These are phyloP conservation scores for Drosophila tristis DNA, from an alignment of 1,140 invertebrate species.

Conservation along the genomic window DNA sequence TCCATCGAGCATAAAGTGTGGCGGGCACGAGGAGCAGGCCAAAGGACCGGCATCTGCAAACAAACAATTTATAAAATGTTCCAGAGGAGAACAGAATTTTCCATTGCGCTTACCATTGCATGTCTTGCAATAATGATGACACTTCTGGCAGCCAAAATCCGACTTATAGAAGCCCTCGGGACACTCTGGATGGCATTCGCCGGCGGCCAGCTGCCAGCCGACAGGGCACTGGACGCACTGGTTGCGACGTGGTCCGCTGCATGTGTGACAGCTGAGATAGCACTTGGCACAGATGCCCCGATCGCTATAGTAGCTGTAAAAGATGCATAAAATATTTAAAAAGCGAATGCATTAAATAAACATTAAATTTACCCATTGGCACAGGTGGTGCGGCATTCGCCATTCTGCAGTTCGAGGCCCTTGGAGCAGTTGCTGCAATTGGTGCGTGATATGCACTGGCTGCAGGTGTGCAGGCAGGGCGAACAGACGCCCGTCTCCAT, in stretches of 20 bases:
- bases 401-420: conserved; percentile 90
- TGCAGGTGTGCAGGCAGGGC: conserved; percentile 91
- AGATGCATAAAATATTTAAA: background rate
- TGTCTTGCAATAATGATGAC: conserved; percentile 92
- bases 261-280: conserved; percentile 93
- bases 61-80: background rate
- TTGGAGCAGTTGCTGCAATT: conserved; percentile 91
- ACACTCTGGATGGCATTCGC: conserved; percentile 92
- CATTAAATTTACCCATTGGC: conserved; percentile 85
- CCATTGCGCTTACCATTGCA: conserved; percentile 87
- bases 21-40: conserved; percentile 89
- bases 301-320: conserved; percentile 91
- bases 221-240: conserved; percentile 93
- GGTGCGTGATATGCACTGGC: conserved; percentile 89
- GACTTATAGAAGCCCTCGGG: conserved; percentile 93
- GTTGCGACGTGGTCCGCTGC: conserved; percentile 90
- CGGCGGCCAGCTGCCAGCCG: conserved; percentile 91
- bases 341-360: background rate
- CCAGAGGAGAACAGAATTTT: background rate
- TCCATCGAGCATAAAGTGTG: conserved; percentile 89
- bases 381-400: conserved; percentile 90
- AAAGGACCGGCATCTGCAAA: conserved; percentile 88
- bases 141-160: conserved; percentile 91
- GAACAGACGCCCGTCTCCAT: conserved; percentile 88
- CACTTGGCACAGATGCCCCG: conserved; percentile 92